These are phyloP conservation scores for Aradus depressus DNA, from an alignment of 2,888 invertebrate species.

Conservation along the genomic window DNA sequence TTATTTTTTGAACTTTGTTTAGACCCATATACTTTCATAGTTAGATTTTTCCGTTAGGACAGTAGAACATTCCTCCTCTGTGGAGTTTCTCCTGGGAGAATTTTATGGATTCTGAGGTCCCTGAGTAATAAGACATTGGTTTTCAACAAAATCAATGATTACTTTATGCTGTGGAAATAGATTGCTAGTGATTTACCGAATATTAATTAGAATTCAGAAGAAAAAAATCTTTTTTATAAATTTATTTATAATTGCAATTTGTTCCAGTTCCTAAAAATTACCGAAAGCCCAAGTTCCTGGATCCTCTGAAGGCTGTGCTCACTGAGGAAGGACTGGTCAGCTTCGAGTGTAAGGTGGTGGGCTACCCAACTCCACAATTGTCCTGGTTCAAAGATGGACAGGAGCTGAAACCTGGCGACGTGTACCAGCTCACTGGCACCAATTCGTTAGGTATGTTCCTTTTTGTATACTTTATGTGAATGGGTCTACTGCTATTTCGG, in stretches of 20 bases:
- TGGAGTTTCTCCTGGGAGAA: no score
- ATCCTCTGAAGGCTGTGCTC: conserved; percentile 74
- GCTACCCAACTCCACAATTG: conserved; percentile 75
- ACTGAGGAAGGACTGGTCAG: conserved; percentile 87
- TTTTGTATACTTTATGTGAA: no score
- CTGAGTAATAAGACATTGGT: no score
- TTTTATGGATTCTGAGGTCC: no score
- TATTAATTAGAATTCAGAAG: background rate
- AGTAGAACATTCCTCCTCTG: no score
- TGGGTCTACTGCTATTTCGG: no score
- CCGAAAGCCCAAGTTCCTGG: conserved; percentile 79
- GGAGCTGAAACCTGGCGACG: conserved; percentile 82
- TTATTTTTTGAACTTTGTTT: no score
- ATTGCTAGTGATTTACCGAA: no score
- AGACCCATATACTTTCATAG: no score
- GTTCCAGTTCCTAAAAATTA: conserved; percentile 79
- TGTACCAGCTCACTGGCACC: conserved; percentile 81
- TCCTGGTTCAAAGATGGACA: conserved; percentile 90
- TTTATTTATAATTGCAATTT: background rate
- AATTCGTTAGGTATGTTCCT: conserved; percentile 56
- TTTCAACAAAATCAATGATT: no score
- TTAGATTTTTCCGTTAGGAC: no score
- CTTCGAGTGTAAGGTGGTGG: conserved; percentile 87
- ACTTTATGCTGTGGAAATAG: no score
- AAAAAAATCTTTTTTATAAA: background rate